Evolutionary conservation across 2,113 vertebrate species (phyloP).

Genomic region (Benthochromis sp.): DNA sequence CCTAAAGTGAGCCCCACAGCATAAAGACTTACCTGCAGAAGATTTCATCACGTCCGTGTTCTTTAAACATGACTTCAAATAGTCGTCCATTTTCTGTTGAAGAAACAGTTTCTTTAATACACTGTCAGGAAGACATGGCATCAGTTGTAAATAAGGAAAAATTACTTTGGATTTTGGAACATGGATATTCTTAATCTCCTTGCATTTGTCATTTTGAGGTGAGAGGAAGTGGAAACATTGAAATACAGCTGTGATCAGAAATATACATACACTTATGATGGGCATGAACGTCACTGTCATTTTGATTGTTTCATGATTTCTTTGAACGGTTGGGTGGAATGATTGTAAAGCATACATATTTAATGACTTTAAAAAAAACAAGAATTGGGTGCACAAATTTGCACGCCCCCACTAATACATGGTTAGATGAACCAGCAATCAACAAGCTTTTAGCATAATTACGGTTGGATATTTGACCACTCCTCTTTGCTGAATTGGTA

Average conservation of each 20-base stretch:
- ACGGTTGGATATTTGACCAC: background rate
- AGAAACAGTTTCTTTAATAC: background rate
- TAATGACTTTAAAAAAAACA: background rate
- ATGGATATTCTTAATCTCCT: background rate
- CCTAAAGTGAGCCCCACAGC: background rate
- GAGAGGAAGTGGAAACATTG: background rate
- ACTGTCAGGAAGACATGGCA: background rate
- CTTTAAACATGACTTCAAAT: slow-evolving; percentile 2
- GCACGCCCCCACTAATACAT: background rate
- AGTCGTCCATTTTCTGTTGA: slow-evolving; percentile 39
- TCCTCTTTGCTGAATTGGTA: background rate
- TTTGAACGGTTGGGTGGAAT: background rate
- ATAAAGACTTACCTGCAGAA: background rate
- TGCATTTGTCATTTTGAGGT: background rate
- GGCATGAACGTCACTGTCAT: background rate
- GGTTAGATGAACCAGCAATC: background rate
- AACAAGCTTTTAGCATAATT: background rate
- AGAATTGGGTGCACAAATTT: background rate
- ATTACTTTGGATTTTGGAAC: background rate
- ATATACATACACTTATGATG: background rate
- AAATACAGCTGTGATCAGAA: background rate
- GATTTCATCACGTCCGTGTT: background rate
- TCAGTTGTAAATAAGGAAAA: background rate
- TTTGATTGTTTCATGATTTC: background rate
- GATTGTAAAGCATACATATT: background rate